Evolutionary conservation across 1,140 invertebrate genomes (phyloP).

Genomic region (Theocolax elegans): DNA sequence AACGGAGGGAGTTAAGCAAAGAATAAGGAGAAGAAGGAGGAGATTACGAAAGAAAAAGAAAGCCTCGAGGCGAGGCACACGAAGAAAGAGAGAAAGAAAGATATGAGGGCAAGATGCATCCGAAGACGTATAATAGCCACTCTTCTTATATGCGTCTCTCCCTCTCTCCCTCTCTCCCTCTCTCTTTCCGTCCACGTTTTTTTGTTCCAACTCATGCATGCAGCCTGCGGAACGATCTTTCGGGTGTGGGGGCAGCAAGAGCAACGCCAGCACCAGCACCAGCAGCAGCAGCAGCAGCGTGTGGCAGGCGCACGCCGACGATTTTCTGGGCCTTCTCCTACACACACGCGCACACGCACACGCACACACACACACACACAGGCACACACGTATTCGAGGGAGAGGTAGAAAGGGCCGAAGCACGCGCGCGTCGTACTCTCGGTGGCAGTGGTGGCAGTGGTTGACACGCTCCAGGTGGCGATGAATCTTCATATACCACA

Average conservation of each 20-base stretch:
- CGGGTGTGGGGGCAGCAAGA: neutral
- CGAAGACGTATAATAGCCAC: neutral
- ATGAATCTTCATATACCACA: slow-evolving; percentile 21
- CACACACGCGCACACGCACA: too few relatives aligned
- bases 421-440: too few relatives aligned
- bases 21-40: too few relatives aligned
- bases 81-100: too few relatives aligned
- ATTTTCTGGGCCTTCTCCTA: neutral
- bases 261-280: neutral
- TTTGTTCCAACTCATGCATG: neutral
- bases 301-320: slow-evolving; percentile 11
- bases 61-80: neutral
- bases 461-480: slow-evolving; percentile 24
- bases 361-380: too few relatives aligned
- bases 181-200: neutral
- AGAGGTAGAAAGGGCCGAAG: too few relatives aligned
- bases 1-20: neutral
- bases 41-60: neutral
- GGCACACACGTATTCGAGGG: too few relatives aligned
- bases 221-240: neutral
- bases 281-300: slow-evolving; percentile 1
- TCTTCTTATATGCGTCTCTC: neutral
- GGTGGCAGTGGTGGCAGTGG: too few relatives aligned
- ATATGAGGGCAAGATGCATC: too few relatives aligned
- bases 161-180: neutral